phyloP scores from a whole-genome alignment of 2,113 vertebrate species.

The Strix aluco region DNA sequence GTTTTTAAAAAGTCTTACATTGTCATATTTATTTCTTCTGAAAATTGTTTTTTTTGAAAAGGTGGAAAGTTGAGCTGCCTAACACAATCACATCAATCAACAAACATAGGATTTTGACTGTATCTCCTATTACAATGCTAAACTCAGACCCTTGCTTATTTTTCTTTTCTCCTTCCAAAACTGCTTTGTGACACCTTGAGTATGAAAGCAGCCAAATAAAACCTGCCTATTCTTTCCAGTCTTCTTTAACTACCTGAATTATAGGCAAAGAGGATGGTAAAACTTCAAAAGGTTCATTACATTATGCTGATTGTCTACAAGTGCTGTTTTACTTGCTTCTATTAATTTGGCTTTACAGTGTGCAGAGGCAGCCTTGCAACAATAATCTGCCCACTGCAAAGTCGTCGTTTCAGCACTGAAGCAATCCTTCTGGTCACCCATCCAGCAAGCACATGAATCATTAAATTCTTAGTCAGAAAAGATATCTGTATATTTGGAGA shows the following conservation, averaged over 20 bases:
- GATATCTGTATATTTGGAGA: not conserved
- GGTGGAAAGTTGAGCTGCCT: not conserved
- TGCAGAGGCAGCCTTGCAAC: not conserved
- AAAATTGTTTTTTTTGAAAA: not conserved
- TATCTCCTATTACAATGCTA: not conserved
- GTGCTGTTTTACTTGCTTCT: not conserved
- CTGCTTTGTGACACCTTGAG: not conserved
- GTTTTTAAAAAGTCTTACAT: not conserved
- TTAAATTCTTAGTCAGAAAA: not conserved
- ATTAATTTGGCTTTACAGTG: not conserved
- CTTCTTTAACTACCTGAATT: not conserved
- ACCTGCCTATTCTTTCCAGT: not conserved
- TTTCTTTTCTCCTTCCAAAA: not conserved
- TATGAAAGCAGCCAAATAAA: not conserved
- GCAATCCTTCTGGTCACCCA: not conserved
- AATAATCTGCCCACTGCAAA: not conserved
- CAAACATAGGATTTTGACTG: not conserved
- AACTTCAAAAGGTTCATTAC: not conserved
- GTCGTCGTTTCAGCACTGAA: not conserved
- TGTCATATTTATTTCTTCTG: conserved; percentile 4
- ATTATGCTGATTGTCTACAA: not conserved
- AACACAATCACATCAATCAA: not conserved
- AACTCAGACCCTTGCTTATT: not conserved
- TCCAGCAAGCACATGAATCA: not conserved
- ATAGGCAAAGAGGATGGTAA: not conserved